phyloP scores from a whole-genome alignment of 2,797 vertebrate genomes.

The Phoeniculus purpureus region DNA sequence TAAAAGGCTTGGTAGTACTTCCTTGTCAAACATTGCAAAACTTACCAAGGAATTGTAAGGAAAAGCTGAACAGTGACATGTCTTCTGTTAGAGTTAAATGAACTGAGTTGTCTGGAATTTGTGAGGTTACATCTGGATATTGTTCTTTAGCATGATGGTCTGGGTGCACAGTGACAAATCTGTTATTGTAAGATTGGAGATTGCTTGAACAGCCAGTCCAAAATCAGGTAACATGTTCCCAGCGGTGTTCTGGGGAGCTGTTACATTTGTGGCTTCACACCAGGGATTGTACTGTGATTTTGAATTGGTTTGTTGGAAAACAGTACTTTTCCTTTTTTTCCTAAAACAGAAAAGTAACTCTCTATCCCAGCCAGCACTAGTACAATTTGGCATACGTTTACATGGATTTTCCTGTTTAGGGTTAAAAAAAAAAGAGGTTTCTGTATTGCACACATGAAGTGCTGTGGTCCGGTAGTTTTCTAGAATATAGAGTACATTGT shows the following conservation, averaged over 20 bases:
- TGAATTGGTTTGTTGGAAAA: neutral
- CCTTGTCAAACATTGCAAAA: neutral
- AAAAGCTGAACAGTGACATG: neutral
- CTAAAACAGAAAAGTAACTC: neutral
- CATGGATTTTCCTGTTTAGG: neutral
- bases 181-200: neutral
- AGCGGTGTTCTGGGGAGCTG: neutral
- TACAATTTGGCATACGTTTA: neutral
- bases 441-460: accelerated
- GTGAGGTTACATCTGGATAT: neutral
- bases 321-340: neutral
- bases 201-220: neutral
- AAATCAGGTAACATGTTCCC: neutral
- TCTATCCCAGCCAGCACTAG: neutral
- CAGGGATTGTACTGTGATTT: neutral
- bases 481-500: neutral
- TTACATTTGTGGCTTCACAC: neutral
- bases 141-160: neutral
- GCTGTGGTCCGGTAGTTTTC: neutral
- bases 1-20: neutral
- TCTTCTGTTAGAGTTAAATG: neutral
- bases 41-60: neutral
- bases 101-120: neutral
- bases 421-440: neutral
- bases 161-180: neutral